A percentile compares a stretch with the other conserved stretches of the same genome.
phyloP scores from a whole-genome alignment of 1,140 invertebrate species.

The Diploscapter pachys region DNA sequence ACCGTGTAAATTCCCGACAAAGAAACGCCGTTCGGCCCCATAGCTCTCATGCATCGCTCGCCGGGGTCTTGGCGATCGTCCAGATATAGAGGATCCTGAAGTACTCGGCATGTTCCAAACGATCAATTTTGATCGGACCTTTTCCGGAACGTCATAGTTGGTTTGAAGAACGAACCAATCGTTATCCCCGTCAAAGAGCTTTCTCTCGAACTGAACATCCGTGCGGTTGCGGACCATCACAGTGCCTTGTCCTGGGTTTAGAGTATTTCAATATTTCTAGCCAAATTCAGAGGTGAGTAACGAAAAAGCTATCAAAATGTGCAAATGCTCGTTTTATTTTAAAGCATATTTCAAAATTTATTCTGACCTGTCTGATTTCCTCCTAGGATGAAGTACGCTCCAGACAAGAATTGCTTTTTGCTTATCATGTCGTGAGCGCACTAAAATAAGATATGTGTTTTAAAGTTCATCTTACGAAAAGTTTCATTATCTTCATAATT shows the following conservation, averaged over 20 bases:
- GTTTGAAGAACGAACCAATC: slow-evolving; percentile 66
- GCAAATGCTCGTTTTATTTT: neutral
- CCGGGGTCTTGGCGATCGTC: slow-evolving; percentile 62
- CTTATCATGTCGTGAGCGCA: slow-evolving; percentile 25
- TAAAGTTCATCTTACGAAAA: neutral
- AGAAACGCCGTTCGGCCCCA: slow-evolving; percentile 1
- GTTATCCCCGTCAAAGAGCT: slow-evolving; percentile 32
- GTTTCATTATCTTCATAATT: neutral
- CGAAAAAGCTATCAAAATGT: neutral
- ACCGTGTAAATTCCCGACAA: slow-evolving; percentile 22
- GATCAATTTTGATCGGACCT: slow-evolving; percentile 29
- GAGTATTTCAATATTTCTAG: neutral
- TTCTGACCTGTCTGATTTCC: slow-evolving; percentile 15
- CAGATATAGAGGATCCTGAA: slow-evolving; percentile 62
- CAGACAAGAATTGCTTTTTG: slow-evolving; percentile 19
- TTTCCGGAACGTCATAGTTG: slow-evolving; percentile 66
- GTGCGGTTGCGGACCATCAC: slow-evolving; percentile 30
- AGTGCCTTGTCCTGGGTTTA: slow-evolving; percentile 22
- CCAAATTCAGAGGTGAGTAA: neutral
- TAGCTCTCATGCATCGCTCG: slow-evolving; percentile 58
- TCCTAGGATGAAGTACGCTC: slow-evolving; percentile 33
- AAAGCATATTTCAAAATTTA: too few species aligned
- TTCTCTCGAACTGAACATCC: slow-evolving; percentile 26
- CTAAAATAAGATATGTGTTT: slow-evolving; percentile 7
- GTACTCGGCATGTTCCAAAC: neutral